Evolutionary conservation across 1,140 invertebrate species (phyloP).

Genomic region (Cherax quadricarinatus): DNA sequence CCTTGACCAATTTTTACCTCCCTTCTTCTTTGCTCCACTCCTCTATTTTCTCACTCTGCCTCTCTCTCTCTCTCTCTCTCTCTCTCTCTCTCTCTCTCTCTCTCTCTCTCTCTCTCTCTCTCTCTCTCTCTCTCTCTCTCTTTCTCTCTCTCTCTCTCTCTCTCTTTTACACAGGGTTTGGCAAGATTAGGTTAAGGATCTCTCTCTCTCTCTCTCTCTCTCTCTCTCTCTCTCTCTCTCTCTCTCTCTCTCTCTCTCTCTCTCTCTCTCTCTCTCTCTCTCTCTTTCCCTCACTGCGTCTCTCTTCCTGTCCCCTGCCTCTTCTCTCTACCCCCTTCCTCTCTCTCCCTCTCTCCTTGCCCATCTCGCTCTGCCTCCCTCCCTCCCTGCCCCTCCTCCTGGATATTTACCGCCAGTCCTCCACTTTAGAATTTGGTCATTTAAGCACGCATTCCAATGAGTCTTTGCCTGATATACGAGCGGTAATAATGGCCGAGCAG

Average conservation of each 20-base stretch:
- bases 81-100: too few relatives aligned
- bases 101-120: background rate
- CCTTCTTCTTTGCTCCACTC: background rate
- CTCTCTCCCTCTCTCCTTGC: background rate
- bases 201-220: too few relatives aligned
- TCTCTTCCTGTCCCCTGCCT: background rate
- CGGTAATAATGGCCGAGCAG: conserved; percentile 19
- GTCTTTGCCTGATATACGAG: conserved; percentile 31
- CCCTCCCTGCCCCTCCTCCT: background rate
- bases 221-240: background rate
- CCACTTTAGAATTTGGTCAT: conserved; percentile 34
- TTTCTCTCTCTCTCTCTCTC: background rate
- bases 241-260: background rate
- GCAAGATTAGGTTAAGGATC: too few relatives aligned
- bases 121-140: background rate
- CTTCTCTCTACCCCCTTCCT: background rate
- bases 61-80: background rate
- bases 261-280: too few relatives aligned
- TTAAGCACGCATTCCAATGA: conserved; percentile 35
- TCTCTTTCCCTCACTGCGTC: background rate
- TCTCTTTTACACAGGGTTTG: too few relatives aligned
- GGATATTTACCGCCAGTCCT: conserved; percentile 21
- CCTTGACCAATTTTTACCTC: background rate
- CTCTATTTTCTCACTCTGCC: background rate
- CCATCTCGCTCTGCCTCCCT: background rate